These are phyloP conservation scores for Enteromius mattozi DNA, from an alignment of 2,797 vertebrate species.

Conservation along the genomic window DNA sequence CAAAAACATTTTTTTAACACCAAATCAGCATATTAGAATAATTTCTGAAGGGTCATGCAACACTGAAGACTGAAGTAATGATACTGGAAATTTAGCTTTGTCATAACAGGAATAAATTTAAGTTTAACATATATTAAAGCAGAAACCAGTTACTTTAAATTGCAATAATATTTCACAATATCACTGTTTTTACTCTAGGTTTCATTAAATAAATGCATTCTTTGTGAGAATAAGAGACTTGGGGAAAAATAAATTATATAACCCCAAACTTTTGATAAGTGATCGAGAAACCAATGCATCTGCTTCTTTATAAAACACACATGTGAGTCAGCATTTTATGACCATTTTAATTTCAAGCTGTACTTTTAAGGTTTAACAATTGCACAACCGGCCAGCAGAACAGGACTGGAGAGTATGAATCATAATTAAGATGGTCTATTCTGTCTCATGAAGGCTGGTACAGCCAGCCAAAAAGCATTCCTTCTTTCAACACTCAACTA, in stretches of 20 bases:
- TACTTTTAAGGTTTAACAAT: constrained; percentile 11
- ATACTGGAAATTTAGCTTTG: not conserved
- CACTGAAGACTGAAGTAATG: not conserved
- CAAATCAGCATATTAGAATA: not conserved
- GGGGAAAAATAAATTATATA: not conserved
- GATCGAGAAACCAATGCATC: not conserved
- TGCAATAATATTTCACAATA: not conserved
- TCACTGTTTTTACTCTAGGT: not conserved
- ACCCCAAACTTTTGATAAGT: not conserved
- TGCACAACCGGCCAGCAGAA: not conserved
- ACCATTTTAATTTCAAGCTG: not conserved
- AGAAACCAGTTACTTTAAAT: not conserved
- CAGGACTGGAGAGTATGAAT: constrained; percentile 31
- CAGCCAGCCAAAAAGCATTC: not conserved
- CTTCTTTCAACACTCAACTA: constrained; percentile 16
- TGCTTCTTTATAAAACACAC: not conserved
- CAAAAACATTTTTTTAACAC: not conserved
- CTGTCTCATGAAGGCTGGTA: constrained; percentile 16
- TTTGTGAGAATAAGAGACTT: not conserved
- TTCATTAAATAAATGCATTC: not conserved
- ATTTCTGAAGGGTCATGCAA: not conserved
- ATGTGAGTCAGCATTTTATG: not conserved
- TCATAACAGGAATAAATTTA: not conserved
- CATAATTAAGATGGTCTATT: constrained; percentile 34
- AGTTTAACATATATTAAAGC: not conserved